Percentiles rank a stretch among this genome's conserved stretches.
phyloP scores from a whole-genome alignment of 1,140 invertebrate species.

The Drosophila yakuba region DNA sequence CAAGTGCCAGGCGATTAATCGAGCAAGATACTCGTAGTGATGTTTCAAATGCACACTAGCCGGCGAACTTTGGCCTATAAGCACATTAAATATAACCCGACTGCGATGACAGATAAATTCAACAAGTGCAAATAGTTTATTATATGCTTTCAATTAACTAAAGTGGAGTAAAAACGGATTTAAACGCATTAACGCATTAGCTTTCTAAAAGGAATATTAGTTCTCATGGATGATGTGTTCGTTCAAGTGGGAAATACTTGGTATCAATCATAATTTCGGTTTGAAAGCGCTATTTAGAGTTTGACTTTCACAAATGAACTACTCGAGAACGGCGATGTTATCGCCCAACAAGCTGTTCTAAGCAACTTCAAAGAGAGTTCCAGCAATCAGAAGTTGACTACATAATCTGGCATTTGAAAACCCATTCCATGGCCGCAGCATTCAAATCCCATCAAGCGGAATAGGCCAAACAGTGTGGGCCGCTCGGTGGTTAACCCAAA shows the following conservation, averaged over 20 bases:
- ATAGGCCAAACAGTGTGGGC: constrained; percentile 23
- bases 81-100: neutral
- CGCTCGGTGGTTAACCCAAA: constrained; percentile 42
- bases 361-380: constrained; percentile 18
- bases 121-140: neutral
- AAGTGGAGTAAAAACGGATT: too few species aligned
- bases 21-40: constrained; percentile 36
- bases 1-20: constrained; percentile 76
- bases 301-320: neutral
- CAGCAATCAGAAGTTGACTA: constrained; percentile 25
- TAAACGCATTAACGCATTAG: too few species aligned
- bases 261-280: neutral
- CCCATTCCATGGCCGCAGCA: constrained; percentile 15
- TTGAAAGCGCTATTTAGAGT: neutral
- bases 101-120: neutral
- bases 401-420: constrained; percentile 29
- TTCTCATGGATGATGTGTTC: too few species aligned
- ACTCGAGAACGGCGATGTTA: neutral
- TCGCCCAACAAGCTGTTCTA: neutral
- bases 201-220: neutral
- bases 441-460: constrained; percentile 42
- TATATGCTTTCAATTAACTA: neutral
- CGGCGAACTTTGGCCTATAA: constrained; percentile 8
- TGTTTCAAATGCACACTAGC: constrained; percentile 19
- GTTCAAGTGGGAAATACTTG: too few species aligned